Evolutionary conservation across 2,113 vertebrate species (phyloP), one percentile per base, ranked within the genome.

Genomic region (Megaptera novaeangliae): DNA sequence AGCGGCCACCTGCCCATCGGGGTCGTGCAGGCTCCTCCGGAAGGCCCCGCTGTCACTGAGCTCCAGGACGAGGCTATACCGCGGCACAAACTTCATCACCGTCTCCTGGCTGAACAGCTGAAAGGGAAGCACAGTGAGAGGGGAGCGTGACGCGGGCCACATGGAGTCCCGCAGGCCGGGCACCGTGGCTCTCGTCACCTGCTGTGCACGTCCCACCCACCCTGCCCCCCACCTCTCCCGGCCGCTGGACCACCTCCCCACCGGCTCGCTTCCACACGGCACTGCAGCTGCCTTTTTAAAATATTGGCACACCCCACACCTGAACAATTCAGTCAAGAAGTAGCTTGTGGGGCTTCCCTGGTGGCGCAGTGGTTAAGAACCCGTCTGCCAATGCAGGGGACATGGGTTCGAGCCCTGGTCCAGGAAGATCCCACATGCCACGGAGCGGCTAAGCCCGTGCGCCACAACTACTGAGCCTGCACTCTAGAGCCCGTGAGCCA

Each of bases 1-100:
- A 3, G 99, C 89, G 1, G 95, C 99, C 78, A 98, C 99, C 98
- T 98, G 87, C 59, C 99, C 99, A 0, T 98, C 98, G 0, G 99
- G 99, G 98, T 99, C 99, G 0, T 99, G 99, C 96, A 99, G 99
- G 96, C 99, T 99, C 86, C 99, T 99, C 31, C 91, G 98, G 97
- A 99, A 99, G 34, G 99, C 91, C 41, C 99, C 99, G 1, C 99
- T 99, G 14, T 99, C 99, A 0, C 99, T 99, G 49, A 99, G 99
- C 97, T 99, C 99, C 11, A 99, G 98, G 91, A 99, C 99, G 11
- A 99, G 99, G 98, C 99, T 99, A 63, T 99, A 99, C 8, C 99
- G 99, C 5, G 99, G 99, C 75, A 99, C 98, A 83, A 99, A 99
- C 98, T 99, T 99, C 92, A 99, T 96, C 97, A 99, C 95, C 0